phyloP scores from a whole-genome alignment of 2,888 invertebrate species.

The Sicus ferrugineus region DNA sequence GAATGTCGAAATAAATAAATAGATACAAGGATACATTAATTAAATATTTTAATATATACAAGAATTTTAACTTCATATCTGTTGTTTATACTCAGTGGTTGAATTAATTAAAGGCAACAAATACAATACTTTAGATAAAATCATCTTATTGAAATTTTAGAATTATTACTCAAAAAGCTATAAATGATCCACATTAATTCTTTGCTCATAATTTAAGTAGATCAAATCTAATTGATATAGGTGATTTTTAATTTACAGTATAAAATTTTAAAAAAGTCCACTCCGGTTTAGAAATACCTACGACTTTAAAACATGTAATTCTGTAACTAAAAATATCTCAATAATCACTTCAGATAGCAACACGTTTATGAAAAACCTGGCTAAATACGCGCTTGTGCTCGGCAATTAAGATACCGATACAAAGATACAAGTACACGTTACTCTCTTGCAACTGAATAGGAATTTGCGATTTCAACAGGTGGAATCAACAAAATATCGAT shows the following conservation, averaged over 20 bases:
- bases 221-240: too few species aligned
- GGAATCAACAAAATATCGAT: conserved; percentile 17
- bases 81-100: not conserved
- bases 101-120: too few species aligned
- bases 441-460: not conserved
- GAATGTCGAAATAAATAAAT: not conserved
- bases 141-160: too few species aligned
- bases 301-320: not conserved
- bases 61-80: too few species aligned
- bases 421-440: not conserved
- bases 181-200: too few species aligned
- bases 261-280: too few species aligned
- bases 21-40: not conserved
- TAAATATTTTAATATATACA: not conserved
- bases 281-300: too few species aligned
- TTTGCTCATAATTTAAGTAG: too few species aligned
- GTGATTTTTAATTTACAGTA: too few species aligned
- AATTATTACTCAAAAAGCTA: too few species aligned
- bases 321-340: not conserved
- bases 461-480: not conserved
- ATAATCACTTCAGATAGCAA: not conserved
- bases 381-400: not conserved
- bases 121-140: too few species aligned
- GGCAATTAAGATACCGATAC: not conserved
- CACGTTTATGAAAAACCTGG: not conserved